Conservation (phyloP, 2,797 vertebrate species). For the Hippoglossus hippoglossus region DNA sequence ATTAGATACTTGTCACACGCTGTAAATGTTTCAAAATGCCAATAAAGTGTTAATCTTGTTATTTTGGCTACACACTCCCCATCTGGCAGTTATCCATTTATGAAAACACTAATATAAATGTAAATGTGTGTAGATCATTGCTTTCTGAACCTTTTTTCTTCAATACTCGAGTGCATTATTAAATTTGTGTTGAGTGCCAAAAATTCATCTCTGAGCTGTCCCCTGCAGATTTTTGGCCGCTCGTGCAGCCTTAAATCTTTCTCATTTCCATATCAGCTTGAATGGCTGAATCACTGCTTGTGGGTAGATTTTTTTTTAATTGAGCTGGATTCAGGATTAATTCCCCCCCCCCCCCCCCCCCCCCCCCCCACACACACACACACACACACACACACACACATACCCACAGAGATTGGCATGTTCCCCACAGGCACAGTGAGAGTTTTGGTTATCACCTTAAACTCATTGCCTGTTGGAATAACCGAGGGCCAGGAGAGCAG, state of each 20-base stretch:
- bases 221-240: slow-evolving; percentile 12
- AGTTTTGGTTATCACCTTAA: slow-evolving; percentile 20
- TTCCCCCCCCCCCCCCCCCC: neutral
- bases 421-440: neutral
- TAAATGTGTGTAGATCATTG: neutral
- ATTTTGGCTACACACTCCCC: too few species aligned
- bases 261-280: slow-evolving; percentile 25
- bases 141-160: slow-evolving; percentile 5
- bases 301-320: slow-evolving; percentile 58
- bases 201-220: slow-evolving; percentile 18
- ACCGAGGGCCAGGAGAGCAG: slow-evolving; percentile 3
- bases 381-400: too few species aligned
- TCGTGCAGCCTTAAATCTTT: slow-evolving; percentile 11
- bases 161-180: slow-evolving; percentile 18
- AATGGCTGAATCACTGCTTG: slow-evolving; percentile 29
- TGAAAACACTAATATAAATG: neutral
- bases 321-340: slow-evolving; percentile 20
- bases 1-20: too few species aligned
- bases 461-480: slow-evolving; percentile 21
- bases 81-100: neutral
- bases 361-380: too few species aligned
- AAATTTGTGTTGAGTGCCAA: slow-evolving; percentile 8
- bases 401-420: slow-evolving; percentile 7
- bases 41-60: too few species aligned
- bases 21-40: too few species aligned